A percentile compares a stretch with the other conserved stretches of the same genome.
Evolutionary conservation across 2,888 invertebrate species (phyloP).

Genomic region (Lasioglossum villosulum): DNA sequence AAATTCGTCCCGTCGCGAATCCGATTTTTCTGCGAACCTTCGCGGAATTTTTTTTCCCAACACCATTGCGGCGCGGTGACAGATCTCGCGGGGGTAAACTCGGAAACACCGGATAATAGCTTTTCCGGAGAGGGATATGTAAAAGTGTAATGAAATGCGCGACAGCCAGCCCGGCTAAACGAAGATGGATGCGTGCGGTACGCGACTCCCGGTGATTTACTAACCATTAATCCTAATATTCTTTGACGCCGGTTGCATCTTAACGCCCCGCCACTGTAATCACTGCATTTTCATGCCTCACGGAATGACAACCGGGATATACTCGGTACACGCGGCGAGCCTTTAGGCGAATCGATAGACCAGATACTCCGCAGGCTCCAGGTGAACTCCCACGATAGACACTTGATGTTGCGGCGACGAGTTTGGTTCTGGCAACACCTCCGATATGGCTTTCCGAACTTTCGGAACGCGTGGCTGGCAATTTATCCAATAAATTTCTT

Average conservation of each 20-base stretch:
- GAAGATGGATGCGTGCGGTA: slow-evolving; percentile 47
- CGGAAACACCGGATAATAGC: slow-evolving; percentile 14
- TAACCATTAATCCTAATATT: slow-evolving; percentile 52
- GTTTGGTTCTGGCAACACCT: neutral
- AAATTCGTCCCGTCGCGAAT: neutral
- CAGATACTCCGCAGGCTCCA: neutral
- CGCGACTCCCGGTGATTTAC: slow-evolving; percentile 29
- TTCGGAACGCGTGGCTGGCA: neutral
- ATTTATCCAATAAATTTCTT: neutral
- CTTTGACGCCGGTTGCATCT: slow-evolving; percentile 17
- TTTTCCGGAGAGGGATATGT: slow-evolving; percentile 11
- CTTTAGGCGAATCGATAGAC: neutral
- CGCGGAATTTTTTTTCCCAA: neutral
- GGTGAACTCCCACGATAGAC: neutral
- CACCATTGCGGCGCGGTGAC: neutral
- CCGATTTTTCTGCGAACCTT: neutral
- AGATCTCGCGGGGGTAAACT: neutral
- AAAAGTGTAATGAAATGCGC: slow-evolving; percentile 28
- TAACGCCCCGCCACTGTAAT: slow-evolving; percentile 9
- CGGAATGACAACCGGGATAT: neutral
- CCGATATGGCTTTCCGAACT: neutral
- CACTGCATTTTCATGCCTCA: slow-evolving; percentile 19
- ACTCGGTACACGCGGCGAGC: neutral
- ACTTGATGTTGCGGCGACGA: neutral
- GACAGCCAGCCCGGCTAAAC: slow-evolving; percentile 26